These are phyloP conservation scores for Drosophila simulans DNA, from an alignment of 1,140 invertebrate genomes.

Conservation along the genomic window DNA sequence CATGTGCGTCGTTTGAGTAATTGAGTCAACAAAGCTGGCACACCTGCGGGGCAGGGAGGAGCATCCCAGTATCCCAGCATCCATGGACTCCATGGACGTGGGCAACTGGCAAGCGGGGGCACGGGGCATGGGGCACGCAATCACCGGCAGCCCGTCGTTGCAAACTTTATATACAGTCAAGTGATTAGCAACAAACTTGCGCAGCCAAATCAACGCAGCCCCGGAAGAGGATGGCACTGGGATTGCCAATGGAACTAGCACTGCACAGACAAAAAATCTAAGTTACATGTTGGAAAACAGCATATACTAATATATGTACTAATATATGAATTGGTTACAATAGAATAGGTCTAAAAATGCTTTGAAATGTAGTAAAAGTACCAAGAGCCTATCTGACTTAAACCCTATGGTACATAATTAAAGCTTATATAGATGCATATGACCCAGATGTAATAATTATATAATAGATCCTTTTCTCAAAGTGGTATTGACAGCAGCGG, in stretches of 20 bases:
- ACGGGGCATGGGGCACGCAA: conserved; percentile 45
- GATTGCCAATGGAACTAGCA: conserved; percentile 1
- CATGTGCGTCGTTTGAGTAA: conserved; percentile 70
- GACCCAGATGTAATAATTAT: not conserved
- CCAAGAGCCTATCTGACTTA: too few species aligned
- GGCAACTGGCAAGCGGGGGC: not conserved
- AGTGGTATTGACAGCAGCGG: conserved; percentile 7
- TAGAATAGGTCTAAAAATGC: not conserved
- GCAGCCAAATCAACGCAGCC: conserved; percentile 70
- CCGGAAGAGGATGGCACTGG: conserved; percentile 52
- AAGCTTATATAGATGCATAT: not conserved
- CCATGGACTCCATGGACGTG: not conserved
- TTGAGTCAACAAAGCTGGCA: conserved; percentile 68
- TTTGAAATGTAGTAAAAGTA: too few species aligned
- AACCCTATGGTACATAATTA: not conserved
- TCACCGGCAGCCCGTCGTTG: conserved; percentile 64
- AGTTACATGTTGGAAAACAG: not conserved
- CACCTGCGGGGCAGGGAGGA: conserved; percentile 26
- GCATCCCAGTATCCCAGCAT: too few species aligned
- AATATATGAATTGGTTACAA: not conserved
- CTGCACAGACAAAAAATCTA: not conserved
- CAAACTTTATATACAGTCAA: conserved; percentile 73
- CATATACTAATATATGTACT: not conserved
- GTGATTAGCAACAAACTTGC: conserved; percentile 81
- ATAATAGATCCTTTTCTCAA: not conserved